These are phyloP conservation scores for Aphaenogaster floridana DNA, from an alignment of 1,140 invertebrate species.

Conservation along the genomic window DNA sequence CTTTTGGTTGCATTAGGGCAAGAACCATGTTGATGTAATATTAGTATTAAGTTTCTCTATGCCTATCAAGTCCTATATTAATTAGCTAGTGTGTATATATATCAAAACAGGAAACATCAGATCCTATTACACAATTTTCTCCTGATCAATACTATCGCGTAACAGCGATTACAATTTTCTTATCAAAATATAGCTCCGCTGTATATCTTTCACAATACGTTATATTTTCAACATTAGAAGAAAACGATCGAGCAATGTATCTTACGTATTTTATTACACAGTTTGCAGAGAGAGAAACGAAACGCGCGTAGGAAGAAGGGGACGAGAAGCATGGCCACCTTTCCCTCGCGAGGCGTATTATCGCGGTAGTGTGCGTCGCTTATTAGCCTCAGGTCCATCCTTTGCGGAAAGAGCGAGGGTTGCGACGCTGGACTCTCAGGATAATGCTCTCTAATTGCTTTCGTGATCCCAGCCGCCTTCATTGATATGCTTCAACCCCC, in stretches of 20 bases:
- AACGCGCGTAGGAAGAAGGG: neutral
- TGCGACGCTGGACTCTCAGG: constrained; percentile 33
- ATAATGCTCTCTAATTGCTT: constrained; percentile 85
- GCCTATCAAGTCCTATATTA: neutral
- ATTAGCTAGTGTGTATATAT: constrained; percentile 4
- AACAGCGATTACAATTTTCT: constrained; percentile 13
- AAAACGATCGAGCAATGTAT: neutral
- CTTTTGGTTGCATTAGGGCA: neutral
- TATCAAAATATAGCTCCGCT: neutral
- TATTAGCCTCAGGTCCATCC: constrained; percentile 27
- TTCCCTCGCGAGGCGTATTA: neutral
- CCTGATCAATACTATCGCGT: constrained; percentile 6
- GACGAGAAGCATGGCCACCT: neutral
- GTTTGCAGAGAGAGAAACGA: neutral
- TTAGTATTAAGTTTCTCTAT: neutral
- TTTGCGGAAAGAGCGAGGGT: neutral
- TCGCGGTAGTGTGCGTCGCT: neutral
- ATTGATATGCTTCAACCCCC: constrained; percentile 70
- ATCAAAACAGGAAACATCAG: constrained; percentile 34
- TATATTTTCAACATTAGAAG: neutral
- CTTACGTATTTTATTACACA: neutral
- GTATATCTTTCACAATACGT: neutral
- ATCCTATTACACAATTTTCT: constrained; percentile 44
- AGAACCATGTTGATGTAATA: constrained; percentile 8
- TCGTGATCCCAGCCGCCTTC: constrained; percentile 77